phyloP scores from a whole-genome alignment of 2,888 invertebrate genomes.

The Drosophila prolongata region DNA sequence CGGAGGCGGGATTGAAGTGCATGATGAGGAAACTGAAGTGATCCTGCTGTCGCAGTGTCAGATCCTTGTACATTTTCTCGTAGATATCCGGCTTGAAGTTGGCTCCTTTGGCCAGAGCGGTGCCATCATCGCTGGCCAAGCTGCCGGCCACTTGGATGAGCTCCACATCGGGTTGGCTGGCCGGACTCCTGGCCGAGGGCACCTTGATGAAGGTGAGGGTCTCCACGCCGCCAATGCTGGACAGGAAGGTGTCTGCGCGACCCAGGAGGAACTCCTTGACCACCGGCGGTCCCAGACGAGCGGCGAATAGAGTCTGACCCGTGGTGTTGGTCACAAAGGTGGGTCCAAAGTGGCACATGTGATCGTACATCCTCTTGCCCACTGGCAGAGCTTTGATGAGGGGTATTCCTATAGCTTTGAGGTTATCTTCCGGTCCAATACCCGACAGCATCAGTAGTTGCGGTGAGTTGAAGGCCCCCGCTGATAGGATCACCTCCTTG shows the following conservation, averaged over 20 bases:
- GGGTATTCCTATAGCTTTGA: conserved; percentile 86
- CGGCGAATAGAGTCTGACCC: conserved; percentile 62
- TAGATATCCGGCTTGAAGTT: conserved; percentile 86
- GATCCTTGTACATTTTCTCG: conserved; percentile 86
- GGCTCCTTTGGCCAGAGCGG: conserved; percentile 86
- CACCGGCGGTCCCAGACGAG: conserved; percentile 42
- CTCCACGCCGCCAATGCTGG: conserved; percentile 87
- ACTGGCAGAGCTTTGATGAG: conserved; percentile 88
- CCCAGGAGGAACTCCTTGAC: conserved; percentile 67
- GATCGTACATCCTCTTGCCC: conserved; percentile 88
- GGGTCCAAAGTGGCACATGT: conserved; percentile 84
- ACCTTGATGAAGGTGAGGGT: conserved; percentile 88
- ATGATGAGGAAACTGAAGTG: conserved; percentile 88
- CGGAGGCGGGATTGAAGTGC: conserved; percentile 90
- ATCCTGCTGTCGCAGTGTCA: conserved; percentile 85
- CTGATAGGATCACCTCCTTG: conserved; percentile 93
- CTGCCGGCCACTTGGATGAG: conserved; percentile 88
- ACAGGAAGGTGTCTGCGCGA: conserved; percentile 85
- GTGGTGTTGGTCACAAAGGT: conserved; percentile 82
- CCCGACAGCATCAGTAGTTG: conserved; percentile 96
- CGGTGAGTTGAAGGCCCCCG: conserved; percentile 94
- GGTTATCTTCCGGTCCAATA: conserved; percentile 86
- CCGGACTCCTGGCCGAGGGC: conserved; percentile 85
- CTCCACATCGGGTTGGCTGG: conserved; percentile 88
- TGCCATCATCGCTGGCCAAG: conserved; percentile 87